Conservation (phyloP, 2,888 invertebrate species). For the Anthoptus insignis region DNA sequence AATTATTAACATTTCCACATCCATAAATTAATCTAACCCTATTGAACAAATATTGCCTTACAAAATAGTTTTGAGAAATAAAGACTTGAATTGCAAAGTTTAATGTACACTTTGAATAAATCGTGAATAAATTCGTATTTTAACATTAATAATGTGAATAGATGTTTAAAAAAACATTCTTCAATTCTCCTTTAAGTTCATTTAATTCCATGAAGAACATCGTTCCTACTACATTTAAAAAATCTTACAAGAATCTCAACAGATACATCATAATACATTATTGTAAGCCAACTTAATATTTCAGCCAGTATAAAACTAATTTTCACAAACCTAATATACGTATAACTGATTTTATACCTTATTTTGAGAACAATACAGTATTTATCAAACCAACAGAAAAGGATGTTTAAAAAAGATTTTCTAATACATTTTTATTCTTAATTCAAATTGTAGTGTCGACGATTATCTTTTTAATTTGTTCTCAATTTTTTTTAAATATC, state of each 20-base stretch:
- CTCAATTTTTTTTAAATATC: too few species aligned
- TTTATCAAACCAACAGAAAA: background rate
- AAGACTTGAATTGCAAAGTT: too few species aligned
- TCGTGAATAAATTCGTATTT: background rate
- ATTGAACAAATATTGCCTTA: background rate
- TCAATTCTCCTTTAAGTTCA: background rate
- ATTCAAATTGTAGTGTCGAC: too few species aligned
- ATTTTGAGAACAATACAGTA: background rate
- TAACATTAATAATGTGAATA: background rate
- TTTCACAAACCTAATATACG: background rate
- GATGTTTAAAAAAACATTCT: background rate
- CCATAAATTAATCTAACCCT: background rate
- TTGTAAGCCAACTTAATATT: too few species aligned
- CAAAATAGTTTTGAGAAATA: conserved; percentile 15
- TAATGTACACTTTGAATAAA: too few species aligned
- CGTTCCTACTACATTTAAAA: background rate
- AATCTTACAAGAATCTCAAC: background rate
- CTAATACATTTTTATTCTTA: too few species aligned
- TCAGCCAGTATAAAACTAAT: conserved; percentile 1
- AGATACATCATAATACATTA: background rate
- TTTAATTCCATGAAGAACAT: too few species aligned
- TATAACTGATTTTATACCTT: background rate
- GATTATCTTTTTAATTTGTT: too few species aligned
- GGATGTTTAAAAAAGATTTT: too few species aligned
- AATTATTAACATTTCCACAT: background rate